phyloP scores from a whole-genome alignment of 2,113 vertebrate species.

The Cebus imitator region DNA sequence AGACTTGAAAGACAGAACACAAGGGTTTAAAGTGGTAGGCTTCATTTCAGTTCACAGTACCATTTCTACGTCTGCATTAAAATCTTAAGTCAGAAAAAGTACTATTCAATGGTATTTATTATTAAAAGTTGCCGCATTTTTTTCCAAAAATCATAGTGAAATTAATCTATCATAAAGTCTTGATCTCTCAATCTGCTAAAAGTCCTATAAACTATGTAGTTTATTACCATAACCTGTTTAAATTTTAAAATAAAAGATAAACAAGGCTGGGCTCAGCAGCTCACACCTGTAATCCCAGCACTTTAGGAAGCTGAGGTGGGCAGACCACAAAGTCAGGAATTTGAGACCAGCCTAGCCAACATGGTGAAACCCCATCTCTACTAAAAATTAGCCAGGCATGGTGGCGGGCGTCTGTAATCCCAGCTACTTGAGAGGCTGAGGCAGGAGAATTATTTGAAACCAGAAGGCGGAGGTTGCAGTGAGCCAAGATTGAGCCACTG shows the following conservation, averaged over 20 bases:
- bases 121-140: neutral
- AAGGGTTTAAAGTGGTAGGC: neutral
- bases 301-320: no score
- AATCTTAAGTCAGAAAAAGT: slow-evolving; percentile 22
- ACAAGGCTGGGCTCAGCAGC: no score
- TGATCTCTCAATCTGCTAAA: neutral
- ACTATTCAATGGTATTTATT: neutral
- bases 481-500: no score
- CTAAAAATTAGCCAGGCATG: no score
- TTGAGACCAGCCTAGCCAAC: no score
- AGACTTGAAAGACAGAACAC: neutral
- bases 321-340: no score
- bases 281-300: no score
- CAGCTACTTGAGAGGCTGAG: no score
- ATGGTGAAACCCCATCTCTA: no score
- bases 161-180: neutral
- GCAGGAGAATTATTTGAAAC: no score
- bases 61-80: neutral
- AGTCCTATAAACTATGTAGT: neutral
- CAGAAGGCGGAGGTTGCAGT: no score
- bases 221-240: neutral
- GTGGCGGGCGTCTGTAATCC: no score
- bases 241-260: slow-evolving; percentile 12
- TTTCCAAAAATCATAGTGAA: neutral
- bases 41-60: neutral